Conservation (phyloP, 1,140 invertebrate species). For the Ctenoplectra terminalis region DNA sequence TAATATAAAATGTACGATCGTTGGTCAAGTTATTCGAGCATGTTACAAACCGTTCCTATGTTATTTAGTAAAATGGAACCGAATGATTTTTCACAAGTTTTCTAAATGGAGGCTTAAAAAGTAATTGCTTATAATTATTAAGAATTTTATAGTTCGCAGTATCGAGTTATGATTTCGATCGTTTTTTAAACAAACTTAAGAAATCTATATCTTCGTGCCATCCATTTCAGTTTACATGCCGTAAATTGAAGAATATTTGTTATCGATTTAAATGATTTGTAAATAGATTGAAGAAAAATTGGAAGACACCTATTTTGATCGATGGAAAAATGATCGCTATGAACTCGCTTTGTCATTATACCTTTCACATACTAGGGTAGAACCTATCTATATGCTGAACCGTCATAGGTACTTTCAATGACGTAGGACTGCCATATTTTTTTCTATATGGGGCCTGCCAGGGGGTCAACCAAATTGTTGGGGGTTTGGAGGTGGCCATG, state of each 20-base stretch:
- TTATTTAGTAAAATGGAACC: background rate
- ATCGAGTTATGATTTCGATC: no score
- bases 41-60: background rate
- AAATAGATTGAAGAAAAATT: background rate
- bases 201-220: background rate
- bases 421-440: slow-evolving; percentile 80
- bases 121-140: background rate
- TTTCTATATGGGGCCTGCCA: slow-evolving; percentile 75
- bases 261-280: background rate
- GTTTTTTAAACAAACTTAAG: no score
- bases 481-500: slow-evolving; percentile 73
- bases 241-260: background rate
- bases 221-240: no score
- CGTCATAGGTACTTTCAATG: slow-evolving; percentile 65
- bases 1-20: background rate
- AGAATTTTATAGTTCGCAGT: background rate
- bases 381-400: slow-evolving; percentile 43
- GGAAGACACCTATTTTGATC: background rate
- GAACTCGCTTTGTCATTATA: slow-evolving; percentile 12
- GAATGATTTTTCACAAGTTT: background rate
- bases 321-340: background rate
- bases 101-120: background rate
- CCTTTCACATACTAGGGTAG: background rate
- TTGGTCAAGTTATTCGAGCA: background rate
- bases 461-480: slow-evolving; percentile 77